phyloP scores from a whole-genome alignment of 2,888 invertebrate species.

The Serripes groenlandicus region DNA sequence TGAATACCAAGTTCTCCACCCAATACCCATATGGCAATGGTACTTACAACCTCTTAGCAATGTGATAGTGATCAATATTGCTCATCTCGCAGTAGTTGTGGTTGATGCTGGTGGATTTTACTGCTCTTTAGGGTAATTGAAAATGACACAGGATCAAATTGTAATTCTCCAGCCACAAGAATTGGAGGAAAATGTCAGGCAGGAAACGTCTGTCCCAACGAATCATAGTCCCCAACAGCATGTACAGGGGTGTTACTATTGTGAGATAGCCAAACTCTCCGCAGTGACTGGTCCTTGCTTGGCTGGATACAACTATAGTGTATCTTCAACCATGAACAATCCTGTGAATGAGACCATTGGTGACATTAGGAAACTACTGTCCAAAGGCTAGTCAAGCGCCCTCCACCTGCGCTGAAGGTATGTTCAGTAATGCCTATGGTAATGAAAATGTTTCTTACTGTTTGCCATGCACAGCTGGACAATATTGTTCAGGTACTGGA shows the following conservation, averaged over 20 bases:
- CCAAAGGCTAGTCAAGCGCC: constrained; percentile 78
- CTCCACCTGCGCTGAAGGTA: constrained; percentile 81
- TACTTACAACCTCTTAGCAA: constrained; percentile 82
- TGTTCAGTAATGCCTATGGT: constrained; percentile 77
- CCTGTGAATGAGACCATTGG: constrained; percentile 84
- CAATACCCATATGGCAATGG: constrained; percentile 83
- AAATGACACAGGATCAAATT: constrained; percentile 74
- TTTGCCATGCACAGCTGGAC: constrained; percentile 84
- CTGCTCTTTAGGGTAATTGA: constrained; percentile 82
- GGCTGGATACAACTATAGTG: constrained; percentile 83
- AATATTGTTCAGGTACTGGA: constrained; percentile 81
- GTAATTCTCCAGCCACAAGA: constrained; percentile 77
- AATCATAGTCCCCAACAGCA: constrained; percentile 75
- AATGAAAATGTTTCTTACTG: constrained; percentile 82
- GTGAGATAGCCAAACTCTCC: constrained; percentile 77
- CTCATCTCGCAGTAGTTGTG: constrained; percentile 77
- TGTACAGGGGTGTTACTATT: constrained; percentile 83
- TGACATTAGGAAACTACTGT: constrained; percentile 85
- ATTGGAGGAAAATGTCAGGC: constrained; percentile 82
- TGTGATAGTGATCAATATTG: constrained; percentile 84
- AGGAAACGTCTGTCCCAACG: constrained; percentile 83
- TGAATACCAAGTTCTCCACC: constrained; percentile 76
- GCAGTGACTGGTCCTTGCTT: constrained; percentile 79
- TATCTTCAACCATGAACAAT: constrained; percentile 79
- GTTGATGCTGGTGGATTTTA: constrained; percentile 84